Evolutionary conservation across 2,113 vertebrate genomes (phyloP), one percentile per base, ranked within the genome.

Genomic region (Lophotis ruficrista): DNA sequence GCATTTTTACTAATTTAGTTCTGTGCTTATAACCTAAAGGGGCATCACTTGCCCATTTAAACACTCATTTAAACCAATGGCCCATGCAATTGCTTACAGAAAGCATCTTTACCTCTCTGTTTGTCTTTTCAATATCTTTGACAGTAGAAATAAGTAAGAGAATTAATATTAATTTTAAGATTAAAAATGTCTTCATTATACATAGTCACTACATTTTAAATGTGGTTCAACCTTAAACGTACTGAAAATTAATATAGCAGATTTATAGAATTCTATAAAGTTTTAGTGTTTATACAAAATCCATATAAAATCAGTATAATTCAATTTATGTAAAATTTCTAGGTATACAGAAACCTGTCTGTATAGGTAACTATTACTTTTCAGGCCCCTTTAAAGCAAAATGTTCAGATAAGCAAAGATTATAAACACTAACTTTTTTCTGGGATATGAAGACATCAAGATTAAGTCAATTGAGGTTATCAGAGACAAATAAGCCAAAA

Each of bases 1-100:
- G 8, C 7, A 75, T 71, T 95, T 92, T 79, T 56, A 54, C 30
- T 79, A 66, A 89, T 93, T 90, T 93, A 84, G 35, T 76, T 81
- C 41, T 33, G 25, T 76, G 45, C 47, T 93, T 96, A 69, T 76
- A 77, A 84, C 77, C 61, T 87, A 75, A 95, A 94, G 18, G 38
- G 58, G 43, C 15, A 88, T 71, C 8, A 58, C 53, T 93, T 93
- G 94, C 43, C 48, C 57, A 86, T 92, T 97, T 97, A 96, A 95
- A 95, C 9, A 54, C 31, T 47, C 69, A 17, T 89, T 96, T 90
- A 88, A 92, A 90, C 93, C 92, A 95, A 93, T 90, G 61, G 72
- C 10, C 86, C 88, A 56, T 83, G 69, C 57, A 94, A 96, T 91
- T 92, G 61, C 87, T 94, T 97, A 91, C 76, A 92, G 47, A 76